Evolutionary conservation across 2,888 invertebrate genomes (phyloP).

Genomic region (Cacoxenus indagator): DNA sequence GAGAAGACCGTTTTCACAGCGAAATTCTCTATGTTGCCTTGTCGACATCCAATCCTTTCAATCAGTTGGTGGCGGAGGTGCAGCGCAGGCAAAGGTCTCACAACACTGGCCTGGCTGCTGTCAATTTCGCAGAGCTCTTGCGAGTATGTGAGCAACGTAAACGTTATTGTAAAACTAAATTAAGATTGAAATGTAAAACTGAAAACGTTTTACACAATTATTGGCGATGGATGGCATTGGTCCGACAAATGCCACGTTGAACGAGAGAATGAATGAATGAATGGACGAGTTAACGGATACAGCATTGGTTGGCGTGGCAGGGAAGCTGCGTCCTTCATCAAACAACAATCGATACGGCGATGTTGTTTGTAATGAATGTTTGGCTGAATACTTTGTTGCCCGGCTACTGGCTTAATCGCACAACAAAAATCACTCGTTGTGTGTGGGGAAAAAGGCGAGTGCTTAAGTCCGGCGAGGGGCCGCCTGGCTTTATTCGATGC

Average conservation of each 20-base stretch:
- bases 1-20: not conserved
- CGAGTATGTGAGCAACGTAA: slow-evolving; percentile 18
- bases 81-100: slow-evolving; percentile 16
- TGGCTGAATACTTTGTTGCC: not conserved
- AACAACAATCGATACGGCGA: slow-evolving; percentile 13
- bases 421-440: slow-evolving; percentile 68
- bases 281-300: slow-evolving; percentile 15
- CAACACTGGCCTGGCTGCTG: not conserved
- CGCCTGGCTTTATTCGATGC: not conserved
- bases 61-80: slow-evolving; percentile 39
- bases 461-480: not conserved
- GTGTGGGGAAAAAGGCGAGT: not conserved
- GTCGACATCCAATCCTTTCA: slow-evolving; percentile 22
- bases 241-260: not conserved
- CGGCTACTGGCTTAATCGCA: slow-evolving; percentile 56
- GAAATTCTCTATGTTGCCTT: not conserved
- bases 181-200: slow-evolving; percentile 70
- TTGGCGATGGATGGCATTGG: slow-evolving; percentile 42
- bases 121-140: not conserved
- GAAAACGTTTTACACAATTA: slow-evolving; percentile 69
- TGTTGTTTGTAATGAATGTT: not conserved
- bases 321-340: not conserved
- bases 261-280: not conserved
- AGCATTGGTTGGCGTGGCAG: not conserved
- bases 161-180: slow-evolving; percentile 67